Percentiles rank a stretch among this genome's conserved stretches.
These are phyloP conservation scores for Baronia brevicornis DNA, from an alignment of 2,888 invertebrate genomes.

Conservation along the genomic window DNA sequence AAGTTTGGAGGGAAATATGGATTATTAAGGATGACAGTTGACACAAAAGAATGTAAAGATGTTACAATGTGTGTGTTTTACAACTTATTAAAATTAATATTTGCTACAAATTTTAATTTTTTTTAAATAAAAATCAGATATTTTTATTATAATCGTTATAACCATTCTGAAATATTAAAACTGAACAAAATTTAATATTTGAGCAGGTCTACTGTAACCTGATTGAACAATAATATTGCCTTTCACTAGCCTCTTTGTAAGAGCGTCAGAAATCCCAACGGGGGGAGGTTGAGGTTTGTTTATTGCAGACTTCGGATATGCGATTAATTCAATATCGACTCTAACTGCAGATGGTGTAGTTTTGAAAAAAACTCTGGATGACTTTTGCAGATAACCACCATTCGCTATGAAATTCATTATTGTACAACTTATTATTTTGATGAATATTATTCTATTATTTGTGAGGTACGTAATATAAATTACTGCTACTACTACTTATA, in stretches of 20 bases:
- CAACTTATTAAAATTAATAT: too few relatives aligned
- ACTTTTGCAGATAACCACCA: constrained; percentile 39
- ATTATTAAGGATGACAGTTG: too few relatives aligned
- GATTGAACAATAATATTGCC: constrained; percentile 32
- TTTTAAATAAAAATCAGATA: not conserved
- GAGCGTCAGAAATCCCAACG: constrained; percentile 8
- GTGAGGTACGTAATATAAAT: too few relatives aligned
- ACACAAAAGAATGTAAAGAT: too few relatives aligned
- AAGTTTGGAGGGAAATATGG: too few relatives aligned
- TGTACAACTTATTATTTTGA: too few relatives aligned
- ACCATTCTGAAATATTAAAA: constrained; percentile 3
- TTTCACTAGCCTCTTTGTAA: constrained; percentile 24
- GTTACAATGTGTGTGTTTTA: too few relatives aligned
- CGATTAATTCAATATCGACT: constrained; percentile 23
- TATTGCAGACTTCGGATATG: constrained; percentile 21
- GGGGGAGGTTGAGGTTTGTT: constrained; percentile 24
- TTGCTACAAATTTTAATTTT: too few relatives aligned
- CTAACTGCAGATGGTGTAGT: constrained; percentile 40
- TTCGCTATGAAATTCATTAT: constrained; percentile 50
- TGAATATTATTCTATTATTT: too few relatives aligned
- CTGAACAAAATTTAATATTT: constrained; percentile 18
- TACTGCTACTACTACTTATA: not conserved
- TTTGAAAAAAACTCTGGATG: constrained; percentile 38
- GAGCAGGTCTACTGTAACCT: constrained; percentile 23
- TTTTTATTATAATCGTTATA: too few relatives aligned